Percentiles rank a stretch among this genome's conserved stretches.
Evolutionary conservation across 1,140 invertebrate species (phyloP).

Genomic region (Nasonia vitripennis): DNA sequence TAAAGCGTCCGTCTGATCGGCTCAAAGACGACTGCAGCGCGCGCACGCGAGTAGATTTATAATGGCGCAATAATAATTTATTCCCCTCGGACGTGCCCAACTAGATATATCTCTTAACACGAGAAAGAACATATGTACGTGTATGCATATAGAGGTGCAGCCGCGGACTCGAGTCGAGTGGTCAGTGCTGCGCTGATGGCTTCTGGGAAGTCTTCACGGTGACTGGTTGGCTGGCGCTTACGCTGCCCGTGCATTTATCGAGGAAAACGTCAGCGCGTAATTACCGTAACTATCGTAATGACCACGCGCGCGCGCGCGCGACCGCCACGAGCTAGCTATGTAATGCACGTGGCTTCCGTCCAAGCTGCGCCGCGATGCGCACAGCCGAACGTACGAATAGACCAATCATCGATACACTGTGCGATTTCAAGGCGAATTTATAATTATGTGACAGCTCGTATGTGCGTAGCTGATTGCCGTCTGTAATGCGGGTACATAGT

Average conservation of each 20-base stretch:
- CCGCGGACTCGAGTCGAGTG: constrained; percentile 49
- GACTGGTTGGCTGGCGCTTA: constrained; percentile 52
- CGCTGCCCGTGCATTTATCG: constrained; percentile 47
- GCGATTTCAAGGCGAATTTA: background rate
- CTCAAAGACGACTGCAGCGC: constrained; percentile 14
- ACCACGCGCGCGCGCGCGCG: constrained; percentile 43
- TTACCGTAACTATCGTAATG: constrained; percentile 66
- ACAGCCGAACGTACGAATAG: background rate
- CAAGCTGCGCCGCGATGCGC: background rate
- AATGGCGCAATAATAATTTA: constrained; percentile 67
- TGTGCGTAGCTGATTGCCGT: no score
- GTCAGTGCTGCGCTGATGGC: constrained; percentile 57
- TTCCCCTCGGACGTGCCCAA: constrained; percentile 61
- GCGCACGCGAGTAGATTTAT: constrained; percentile 63
- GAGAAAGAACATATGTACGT: background rate
- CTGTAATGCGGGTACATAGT: no score
- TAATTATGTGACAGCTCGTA: no score
- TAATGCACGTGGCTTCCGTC: background rate
- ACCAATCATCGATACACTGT: background rate
- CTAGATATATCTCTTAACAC: constrained; percentile 65
- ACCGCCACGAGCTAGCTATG: background rate
- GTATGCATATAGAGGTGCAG: background rate
- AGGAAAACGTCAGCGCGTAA: constrained; percentile 68
- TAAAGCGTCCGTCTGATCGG: constrained; percentile 55
- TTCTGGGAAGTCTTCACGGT: constrained; percentile 67